These are phyloP conservation scores for Stenichneumon culpator DNA, from an alignment of 2,888 invertebrate species.

Conservation along the genomic window DNA sequence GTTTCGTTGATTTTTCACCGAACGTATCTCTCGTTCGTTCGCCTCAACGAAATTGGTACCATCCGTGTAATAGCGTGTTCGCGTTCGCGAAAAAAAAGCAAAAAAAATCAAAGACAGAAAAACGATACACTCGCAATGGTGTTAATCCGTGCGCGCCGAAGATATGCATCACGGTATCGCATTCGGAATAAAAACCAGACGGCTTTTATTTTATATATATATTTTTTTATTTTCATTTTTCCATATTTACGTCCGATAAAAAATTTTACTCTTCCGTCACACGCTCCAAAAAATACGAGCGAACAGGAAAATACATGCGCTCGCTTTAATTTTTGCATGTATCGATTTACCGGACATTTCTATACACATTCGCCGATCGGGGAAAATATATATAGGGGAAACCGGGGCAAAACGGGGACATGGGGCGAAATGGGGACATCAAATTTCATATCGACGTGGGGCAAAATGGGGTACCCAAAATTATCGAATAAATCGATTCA, in stretches of 20 bases:
- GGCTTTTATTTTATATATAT: neutral
- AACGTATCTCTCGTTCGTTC: conserved; percentile 44
- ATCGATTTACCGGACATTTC: neutral
- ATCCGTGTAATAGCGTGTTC: conserved; percentile 11
- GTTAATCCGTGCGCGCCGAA: neutral
- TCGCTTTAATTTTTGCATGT: neutral
- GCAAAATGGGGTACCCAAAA: no score
- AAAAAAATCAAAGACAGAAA: neutral
- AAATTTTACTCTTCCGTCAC: neutral
- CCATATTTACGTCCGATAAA: neutral
- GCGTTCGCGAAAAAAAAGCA: neutral
- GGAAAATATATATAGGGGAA: no score
- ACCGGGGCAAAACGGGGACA: no score
- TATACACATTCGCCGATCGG: neutral
- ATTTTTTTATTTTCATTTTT: neutral
- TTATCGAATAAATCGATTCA: no score
- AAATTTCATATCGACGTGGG: no score
- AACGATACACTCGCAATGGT: neutral
- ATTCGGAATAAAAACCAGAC: neutral
- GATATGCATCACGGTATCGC: neutral
- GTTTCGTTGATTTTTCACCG: conserved; percentile 53
- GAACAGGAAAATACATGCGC: conserved; percentile 4
- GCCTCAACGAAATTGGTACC: conserved; percentile 42
- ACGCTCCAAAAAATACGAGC: neutral
- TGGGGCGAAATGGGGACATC: no score